These are phyloP conservation scores for Diogma glabrata DNA, from an alignment of 2,888 invertebrate species.

Conservation along the genomic window DNA sequence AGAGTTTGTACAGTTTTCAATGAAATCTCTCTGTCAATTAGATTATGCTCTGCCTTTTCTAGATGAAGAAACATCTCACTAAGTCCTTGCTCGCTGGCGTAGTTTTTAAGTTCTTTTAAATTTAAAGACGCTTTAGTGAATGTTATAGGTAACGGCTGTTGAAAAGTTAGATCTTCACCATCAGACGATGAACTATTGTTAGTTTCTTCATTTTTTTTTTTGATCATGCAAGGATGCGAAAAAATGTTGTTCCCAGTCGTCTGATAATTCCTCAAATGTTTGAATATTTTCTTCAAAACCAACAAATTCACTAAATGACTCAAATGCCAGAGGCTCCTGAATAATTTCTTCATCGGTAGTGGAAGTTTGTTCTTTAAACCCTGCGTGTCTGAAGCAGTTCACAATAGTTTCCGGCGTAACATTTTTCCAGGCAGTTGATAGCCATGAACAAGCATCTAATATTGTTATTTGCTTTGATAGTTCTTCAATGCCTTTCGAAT, in stretches of 20 bases:
- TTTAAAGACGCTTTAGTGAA: too few species aligned
- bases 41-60: not conserved
- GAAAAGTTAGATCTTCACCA: too few species aligned
- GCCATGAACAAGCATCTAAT: constrained; percentile 2
- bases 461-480: not conserved
- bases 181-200: constrained; percentile 1
- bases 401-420: not conserved
- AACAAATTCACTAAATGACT: not conserved
- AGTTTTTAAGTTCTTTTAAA: too few species aligned
- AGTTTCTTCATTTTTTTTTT: not conserved
- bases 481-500: not conserved
- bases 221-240: not conserved
- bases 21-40: not conserved
- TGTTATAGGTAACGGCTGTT: too few species aligned
- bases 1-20: not conserved
- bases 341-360: not conserved
- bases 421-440: not conserved
- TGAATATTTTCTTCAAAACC: not conserved
- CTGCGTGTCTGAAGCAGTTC: not conserved
- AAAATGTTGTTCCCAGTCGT: not conserved
- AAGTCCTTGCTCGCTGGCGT: not conserved
- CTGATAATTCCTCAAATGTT: not conserved
- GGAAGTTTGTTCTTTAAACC: not conserved
- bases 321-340: not conserved
- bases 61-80: not conserved